Base-by-base conservation (phyloP, 2,888 invertebrate genomes). In the Leptopterna dolabrata region DNA sequence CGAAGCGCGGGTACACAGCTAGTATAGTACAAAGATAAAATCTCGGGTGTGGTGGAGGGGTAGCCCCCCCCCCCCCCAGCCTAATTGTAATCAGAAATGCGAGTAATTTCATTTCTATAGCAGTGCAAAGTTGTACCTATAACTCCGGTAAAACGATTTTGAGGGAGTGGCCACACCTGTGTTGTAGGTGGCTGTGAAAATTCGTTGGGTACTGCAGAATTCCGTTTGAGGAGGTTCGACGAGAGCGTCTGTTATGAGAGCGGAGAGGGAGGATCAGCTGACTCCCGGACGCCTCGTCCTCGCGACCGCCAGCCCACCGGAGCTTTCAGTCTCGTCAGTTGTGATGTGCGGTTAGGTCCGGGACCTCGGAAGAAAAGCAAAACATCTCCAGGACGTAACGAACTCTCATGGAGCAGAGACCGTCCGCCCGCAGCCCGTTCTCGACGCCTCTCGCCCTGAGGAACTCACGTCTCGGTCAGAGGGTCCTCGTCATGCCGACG, bases 391-490 rank as follows among this genome's bases (percentile, higher is more conserved):
- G 63, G 63, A 63, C 24, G 63, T 24, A 4, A 63, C 63, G 24
- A 27, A 9, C 24, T 24, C 36, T 7, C 30, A 78, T 78, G 78
- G 78, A 78, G 78, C n/a, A 16, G 0, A 45, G 14, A 16, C 36
- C 78, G 47, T 41, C 63, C 24, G n/a, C 87, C 36, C 71, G 88
- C 24, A 88, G 88, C 82, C 88, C 88, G 30, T 88, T 87, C 76
- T 88, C 88, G 47, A 87, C 86, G 76, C 88, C 88, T 27, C 24
- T 55, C 76, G 47, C 80, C 13, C 24, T 87, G 27, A 19, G 88
- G 36, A 73, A 87, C 19, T 73, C 85, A 9, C 78, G 88, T n/a
- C 47, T 86, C 43, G 36, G 47, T 14, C 78, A 80, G 14, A 36
- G 70, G 24, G 70, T 87, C 14, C 63, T 70, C 43, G 80, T 80